Percentiles rank a stretch among this genome's conserved stretches.
Evolutionary conservation across 2,888 invertebrate genomes (phyloP).

Genomic region (Tenthredo scrophulariae): DNA sequence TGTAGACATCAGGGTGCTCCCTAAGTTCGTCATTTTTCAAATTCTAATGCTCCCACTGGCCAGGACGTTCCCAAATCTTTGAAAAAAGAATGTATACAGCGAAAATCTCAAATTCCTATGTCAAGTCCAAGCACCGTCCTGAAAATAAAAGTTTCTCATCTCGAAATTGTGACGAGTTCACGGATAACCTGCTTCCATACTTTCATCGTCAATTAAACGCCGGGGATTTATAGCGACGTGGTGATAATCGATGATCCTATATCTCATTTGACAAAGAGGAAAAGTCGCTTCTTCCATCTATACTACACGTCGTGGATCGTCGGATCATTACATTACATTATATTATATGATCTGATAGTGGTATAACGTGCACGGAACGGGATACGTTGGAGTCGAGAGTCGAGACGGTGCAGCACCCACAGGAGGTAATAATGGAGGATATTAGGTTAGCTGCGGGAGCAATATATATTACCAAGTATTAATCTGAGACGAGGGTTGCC

Average conservation of each 20-base stretch:
- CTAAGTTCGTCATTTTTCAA: too few species aligned
- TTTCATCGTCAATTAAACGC: too few species aligned
- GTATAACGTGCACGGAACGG: not conserved
- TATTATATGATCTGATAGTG: not conserved
- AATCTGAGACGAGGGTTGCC: conserved; percentile 55
- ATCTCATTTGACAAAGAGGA: not conserved
- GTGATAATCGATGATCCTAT: not conserved
- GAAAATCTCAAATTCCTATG: too few species aligned
- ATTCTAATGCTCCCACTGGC: too few species aligned
- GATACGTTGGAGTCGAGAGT: not conserved
- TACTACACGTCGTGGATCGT: not conserved
- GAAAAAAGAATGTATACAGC: too few species aligned
- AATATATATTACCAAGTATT: conserved; percentile 57
- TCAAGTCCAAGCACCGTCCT: too few species aligned
- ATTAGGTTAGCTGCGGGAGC: conserved; percentile 50
- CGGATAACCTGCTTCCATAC: too few species aligned
- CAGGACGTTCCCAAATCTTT: too few species aligned
- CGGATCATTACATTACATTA: not conserved
- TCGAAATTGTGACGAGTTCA: too few species aligned
- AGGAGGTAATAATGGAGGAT: conserved; percentile 33
- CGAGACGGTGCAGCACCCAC: not conserved
- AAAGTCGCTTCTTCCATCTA: not conserved
- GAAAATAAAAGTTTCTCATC: too few species aligned
- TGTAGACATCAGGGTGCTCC: too few species aligned
- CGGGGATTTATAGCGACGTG: not conserved